These are phyloP conservation scores for Aphrophora alni DNA, from an alignment of 2,888 invertebrate genomes.

Conservation along the genomic window DNA sequence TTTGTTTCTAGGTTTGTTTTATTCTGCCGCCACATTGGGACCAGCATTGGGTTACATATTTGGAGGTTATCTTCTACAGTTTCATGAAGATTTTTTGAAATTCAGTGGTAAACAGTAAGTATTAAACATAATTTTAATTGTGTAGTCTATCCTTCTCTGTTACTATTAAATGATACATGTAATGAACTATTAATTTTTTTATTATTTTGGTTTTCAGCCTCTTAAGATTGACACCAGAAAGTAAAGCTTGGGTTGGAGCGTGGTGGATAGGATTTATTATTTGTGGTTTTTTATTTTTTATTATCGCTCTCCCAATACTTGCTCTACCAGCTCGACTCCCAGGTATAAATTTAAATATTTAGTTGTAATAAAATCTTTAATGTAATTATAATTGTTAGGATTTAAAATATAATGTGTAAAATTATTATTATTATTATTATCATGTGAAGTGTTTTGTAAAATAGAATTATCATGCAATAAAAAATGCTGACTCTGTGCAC, in stretches of 20 bases:
- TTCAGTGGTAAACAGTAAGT: background rate
- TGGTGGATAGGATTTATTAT: constrained; percentile 86
- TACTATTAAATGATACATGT: too few relatives aligned
- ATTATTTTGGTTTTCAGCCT: too few relatives aligned
- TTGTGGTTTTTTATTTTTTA: constrained; percentile 68
- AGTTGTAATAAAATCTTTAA: too few relatives aligned
- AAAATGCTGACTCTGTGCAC: too few relatives aligned
- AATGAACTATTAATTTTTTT: too few relatives aligned
- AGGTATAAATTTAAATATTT: constrained; percentile 57
- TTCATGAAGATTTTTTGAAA: constrained; percentile 74
- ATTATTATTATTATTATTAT: too few relatives aligned
- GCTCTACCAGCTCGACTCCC: constrained; percentile 78
- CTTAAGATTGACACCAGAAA: constrained; percentile 63
- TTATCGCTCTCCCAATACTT: constrained; percentile 74
- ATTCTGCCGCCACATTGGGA: constrained; percentile 82
- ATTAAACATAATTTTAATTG: background rate
- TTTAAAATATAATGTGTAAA: too few relatives aligned
- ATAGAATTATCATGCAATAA: too few relatives aligned
- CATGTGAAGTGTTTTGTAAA: too few relatives aligned
- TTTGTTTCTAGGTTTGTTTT: constrained; percentile 74
- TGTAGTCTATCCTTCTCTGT: too few relatives aligned
- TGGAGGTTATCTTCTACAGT: constrained; percentile 81
- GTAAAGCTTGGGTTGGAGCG: constrained; percentile 82
- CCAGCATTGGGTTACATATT: constrained; percentile 84
- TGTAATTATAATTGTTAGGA: too few relatives aligned